These are phyloP conservation scores for Drosophila dunni DNA, from an alignment of 1,140 invertebrate species.

Conservation along the genomic window DNA sequence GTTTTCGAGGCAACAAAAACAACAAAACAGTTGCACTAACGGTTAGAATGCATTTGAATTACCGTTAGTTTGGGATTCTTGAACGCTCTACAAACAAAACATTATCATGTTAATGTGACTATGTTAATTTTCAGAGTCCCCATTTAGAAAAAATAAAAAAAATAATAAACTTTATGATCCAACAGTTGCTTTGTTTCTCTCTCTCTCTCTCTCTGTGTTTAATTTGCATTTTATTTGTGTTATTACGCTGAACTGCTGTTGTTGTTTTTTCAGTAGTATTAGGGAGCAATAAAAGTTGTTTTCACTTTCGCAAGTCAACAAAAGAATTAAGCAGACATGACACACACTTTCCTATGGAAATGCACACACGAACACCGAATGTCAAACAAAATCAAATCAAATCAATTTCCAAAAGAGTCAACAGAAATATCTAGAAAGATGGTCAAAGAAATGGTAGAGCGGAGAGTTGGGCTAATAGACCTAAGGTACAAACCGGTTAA, in stretches of 20 bases:
- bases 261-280: slow-evolving; percentile 21
- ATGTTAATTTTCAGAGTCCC: slow-evolving; percentile 42
- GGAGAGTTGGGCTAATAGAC: neutral
- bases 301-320: slow-evolving; percentile 75
- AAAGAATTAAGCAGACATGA: slow-evolving; percentile 53
- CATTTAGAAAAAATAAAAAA: slow-evolving; percentile 4
- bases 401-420: slow-evolving; percentile 12
- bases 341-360: slow-evolving; percentile 56
- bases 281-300: slow-evolving; percentile 49
- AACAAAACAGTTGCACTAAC: slow-evolving; percentile 25
- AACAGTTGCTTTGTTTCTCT: slow-evolving; percentile 30
- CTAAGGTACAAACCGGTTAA: slow-evolving; percentile 55
- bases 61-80: slow-evolving; percentile 34
- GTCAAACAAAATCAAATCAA: slow-evolving; percentile 18
- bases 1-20: neutral
- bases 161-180: slow-evolving; percentile 16
- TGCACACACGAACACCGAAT: slow-evolving; percentile 34
- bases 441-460: neutral
- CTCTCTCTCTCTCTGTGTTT: slow-evolving; percentile 1
- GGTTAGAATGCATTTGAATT: slow-evolving; percentile 44
- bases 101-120: slow-evolving; percentile 14
- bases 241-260: slow-evolving; percentile 23
- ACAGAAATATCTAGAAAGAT: slow-evolving; percentile 7
- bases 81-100: slow-evolving; percentile 24
- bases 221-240: slow-evolving; percentile 48